These are phyloP conservation scores for Rhopalosiphum nymphaeae DNA, from an alignment of 2,888 invertebrate genomes.

Conservation along the genomic window DNA sequence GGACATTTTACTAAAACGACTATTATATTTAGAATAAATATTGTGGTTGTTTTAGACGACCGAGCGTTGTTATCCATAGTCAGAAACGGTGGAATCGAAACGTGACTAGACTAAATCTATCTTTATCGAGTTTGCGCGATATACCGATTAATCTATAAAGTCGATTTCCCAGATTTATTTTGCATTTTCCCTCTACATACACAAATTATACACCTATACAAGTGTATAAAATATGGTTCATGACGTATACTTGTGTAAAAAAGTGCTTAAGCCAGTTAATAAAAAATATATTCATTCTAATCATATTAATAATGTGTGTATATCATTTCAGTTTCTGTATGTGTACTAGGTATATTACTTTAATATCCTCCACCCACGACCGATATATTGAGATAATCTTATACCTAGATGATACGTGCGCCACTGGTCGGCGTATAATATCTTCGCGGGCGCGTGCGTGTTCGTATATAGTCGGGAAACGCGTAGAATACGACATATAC, in stretches of 20 bases:
- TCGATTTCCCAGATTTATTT: background rate
- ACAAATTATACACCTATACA: background rate
- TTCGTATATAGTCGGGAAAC: background rate
- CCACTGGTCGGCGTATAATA: background rate
- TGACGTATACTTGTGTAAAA: background rate
- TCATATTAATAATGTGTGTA: background rate
- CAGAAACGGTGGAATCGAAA: background rate
- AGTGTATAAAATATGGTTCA: background rate
- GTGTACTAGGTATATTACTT: background rate
- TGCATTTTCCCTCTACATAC: background rate
- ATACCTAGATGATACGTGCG: background rate
- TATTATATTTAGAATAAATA: background rate
- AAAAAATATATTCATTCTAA: background rate
- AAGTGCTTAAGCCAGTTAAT: background rate
- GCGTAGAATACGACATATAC: background rate
- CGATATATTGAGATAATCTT: background rate
- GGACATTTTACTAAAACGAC: background rate
- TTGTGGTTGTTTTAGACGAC: background rate
- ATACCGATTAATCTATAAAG: background rate
- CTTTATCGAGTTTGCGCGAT: background rate
- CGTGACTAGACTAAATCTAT: background rate
- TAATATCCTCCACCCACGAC: background rate
- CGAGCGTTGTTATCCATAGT: background rate
- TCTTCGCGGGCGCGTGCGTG: background rate
- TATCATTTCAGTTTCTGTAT: background rate